These are phyloP conservation scores for Craseonycteris thonglongyai DNA, from an alignment of 2,113 vertebrate species.

Conservation along the genomic window DNA sequence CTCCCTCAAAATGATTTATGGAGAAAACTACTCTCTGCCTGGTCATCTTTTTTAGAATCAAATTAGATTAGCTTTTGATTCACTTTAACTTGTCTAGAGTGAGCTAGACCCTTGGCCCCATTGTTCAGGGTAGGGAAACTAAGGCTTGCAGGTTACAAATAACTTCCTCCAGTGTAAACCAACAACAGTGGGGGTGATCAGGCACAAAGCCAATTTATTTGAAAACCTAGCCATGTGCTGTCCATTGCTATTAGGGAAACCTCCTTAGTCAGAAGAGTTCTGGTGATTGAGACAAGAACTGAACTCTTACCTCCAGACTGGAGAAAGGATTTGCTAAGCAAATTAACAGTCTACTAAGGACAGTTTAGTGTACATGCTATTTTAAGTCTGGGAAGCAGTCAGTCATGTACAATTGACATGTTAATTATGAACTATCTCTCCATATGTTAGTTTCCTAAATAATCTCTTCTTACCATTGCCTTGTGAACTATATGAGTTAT, in stretches of 20 bases:
- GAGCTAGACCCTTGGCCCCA: neutral
- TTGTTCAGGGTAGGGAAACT: neutral
- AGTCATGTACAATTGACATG: neutral
- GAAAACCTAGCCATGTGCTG: neutral
- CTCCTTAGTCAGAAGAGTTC: neutral
- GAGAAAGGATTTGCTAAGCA: neutral
- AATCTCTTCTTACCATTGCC: neutral
- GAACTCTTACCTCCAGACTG: neutral
- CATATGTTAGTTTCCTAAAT: conserved; percentile 23
- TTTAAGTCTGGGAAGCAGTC: neutral
- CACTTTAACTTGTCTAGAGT: conserved; percentile 7
- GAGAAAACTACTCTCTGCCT: conserved; percentile 20
- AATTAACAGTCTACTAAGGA: neutral
- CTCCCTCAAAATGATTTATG: conserved; percentile 45
- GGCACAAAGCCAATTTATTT: neutral
- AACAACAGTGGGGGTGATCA: neutral
- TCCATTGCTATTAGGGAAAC: neutral
- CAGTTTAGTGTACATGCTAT: neutral
- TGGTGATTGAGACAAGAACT: neutral
- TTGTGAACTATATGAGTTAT: neutral
- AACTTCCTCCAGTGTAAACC: neutral
- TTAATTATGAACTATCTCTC: conserved; percentile 14
- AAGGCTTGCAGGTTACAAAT: neutral
- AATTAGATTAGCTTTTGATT: conserved; percentile 17
- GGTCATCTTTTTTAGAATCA: neutral